These are phyloP conservation scores for Watsonalla cultraria DNA, from an alignment of 2,888 invertebrate species.

Conservation along the genomic window DNA sequence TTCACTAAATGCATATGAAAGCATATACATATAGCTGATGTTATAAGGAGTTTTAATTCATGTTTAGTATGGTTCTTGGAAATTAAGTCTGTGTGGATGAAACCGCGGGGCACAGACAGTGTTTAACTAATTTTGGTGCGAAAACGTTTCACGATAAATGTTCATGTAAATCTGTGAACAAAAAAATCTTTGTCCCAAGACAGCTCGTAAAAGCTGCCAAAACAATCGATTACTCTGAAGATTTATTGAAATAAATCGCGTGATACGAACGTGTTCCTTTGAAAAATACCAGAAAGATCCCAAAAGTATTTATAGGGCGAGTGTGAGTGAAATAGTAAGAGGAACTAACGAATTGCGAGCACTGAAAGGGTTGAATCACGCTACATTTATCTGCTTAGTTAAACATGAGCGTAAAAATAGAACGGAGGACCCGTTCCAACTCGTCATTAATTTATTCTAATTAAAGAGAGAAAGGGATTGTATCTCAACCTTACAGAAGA, in stretches of 20 bases:
- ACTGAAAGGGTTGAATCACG: neutral
- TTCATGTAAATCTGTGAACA: neutral
- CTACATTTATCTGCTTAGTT: neutral
- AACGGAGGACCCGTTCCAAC: too few species aligned
- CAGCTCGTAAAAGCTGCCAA: neutral
- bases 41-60: too few species aligned
- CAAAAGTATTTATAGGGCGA: neutral
- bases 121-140: too few species aligned
- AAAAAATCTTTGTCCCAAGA: neutral
- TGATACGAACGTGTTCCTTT: neutral
- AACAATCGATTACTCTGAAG: neutral
- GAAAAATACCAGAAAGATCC: neutral
- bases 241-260: conserved; percentile 1
- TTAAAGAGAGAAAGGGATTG: too few species aligned
- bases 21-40: too few species aligned
- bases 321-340: neutral
- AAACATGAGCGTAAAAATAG: neutral
- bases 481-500: too few species aligned
- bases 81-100: too few species aligned
- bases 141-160: too few species aligned
- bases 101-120: too few species aligned
- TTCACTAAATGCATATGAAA: too few species aligned
- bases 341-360: neutral
- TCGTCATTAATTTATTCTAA: too few species aligned
- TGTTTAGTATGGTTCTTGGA: too few species aligned